Evolutionary conservation across 2,113 vertebrate genomes (phyloP).

Genomic region (Grus americana): DNA sequence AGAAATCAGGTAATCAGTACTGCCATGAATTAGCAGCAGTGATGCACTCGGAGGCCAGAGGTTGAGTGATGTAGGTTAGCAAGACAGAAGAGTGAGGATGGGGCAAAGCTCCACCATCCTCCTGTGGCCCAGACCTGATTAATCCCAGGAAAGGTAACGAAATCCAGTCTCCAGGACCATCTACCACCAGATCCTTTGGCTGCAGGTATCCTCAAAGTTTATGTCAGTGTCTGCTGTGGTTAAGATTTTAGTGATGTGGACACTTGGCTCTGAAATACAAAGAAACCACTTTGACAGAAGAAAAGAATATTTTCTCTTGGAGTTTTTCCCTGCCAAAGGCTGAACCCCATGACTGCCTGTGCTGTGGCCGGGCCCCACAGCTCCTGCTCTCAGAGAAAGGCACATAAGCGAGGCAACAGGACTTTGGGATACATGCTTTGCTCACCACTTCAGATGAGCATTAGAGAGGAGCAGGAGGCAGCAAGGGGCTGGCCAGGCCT

Average conservation of each 20-base stretch:
- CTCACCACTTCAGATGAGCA: neutral
- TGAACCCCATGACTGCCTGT: neutral
- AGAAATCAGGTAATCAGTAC: neutral
- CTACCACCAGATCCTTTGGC: neutral
- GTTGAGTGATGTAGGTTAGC: neutral
- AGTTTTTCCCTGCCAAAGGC: neutral
- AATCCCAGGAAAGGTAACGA: neutral
- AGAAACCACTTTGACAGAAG: neutral
- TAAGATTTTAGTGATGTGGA: neutral
- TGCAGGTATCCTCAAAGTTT: neutral
- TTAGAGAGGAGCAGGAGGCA: neutral
- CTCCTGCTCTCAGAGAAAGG: neutral
- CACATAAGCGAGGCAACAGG: accelerated
- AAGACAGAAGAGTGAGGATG: neutral
- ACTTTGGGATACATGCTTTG: neutral
- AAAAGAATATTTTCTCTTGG: neutral
- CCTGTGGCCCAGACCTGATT: neutral
- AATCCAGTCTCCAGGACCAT: neutral
- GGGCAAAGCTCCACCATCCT: neutral
- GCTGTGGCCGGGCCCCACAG: neutral
- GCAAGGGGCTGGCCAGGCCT: neutral
- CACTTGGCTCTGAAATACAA: neutral
- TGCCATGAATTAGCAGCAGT: neutral
- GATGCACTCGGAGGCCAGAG: neutral
- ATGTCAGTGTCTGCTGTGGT: neutral